Base-by-base conservation (phyloP, 2,797 vertebrate genomes). In the Gallirallus australis region DNA sequence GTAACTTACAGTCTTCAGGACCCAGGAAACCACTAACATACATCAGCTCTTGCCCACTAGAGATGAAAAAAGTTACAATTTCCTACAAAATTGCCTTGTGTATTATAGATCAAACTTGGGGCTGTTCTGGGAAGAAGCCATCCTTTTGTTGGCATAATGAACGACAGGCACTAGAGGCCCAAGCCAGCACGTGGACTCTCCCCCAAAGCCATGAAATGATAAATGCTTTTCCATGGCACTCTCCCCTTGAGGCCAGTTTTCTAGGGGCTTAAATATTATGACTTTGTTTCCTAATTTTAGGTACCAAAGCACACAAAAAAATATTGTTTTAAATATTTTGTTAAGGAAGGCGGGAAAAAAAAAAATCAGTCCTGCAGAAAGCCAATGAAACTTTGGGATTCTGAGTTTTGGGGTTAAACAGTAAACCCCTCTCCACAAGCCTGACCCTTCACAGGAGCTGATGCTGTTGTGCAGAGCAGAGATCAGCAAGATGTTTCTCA, bases 1-100 rank as follows among this genome's bases (percentile, higher is more conserved):
- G 70, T 71, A 92, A 80, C 54, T 95, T 91, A 92, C 39, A 35
- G 70, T 83, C 73, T 81, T 73, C 80, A 92, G 75, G 86, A 89
- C 81, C 90, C 61, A 95, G 42, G 93, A 95, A 95, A 73, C 60
- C 57, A 52, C 66, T 33, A 65, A 64, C 31, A 71, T 48, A 84
- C 69, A 79, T 81, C 93, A 76, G 87, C 19, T 86, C 54, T 16
- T 83, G 40, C 69, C 50, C 86, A 94, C 56, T 11, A 70, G 64
- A 77, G 47, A 93, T 64, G 33, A 91, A 64, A 71, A 88, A 78
- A 73, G n/a, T 76, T 66, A 85, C 2, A 0, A 48, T 47, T 94
- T 86, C 82, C 73, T 94, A 60, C 19, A 70, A 77, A 90, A 82
- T 47, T 86, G 60, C 45, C 68, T 57, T 73, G 42, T 75, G 52